phyloP scores from a whole-genome alignment of 2,888 invertebrate species.

The Pocota personata region DNA sequence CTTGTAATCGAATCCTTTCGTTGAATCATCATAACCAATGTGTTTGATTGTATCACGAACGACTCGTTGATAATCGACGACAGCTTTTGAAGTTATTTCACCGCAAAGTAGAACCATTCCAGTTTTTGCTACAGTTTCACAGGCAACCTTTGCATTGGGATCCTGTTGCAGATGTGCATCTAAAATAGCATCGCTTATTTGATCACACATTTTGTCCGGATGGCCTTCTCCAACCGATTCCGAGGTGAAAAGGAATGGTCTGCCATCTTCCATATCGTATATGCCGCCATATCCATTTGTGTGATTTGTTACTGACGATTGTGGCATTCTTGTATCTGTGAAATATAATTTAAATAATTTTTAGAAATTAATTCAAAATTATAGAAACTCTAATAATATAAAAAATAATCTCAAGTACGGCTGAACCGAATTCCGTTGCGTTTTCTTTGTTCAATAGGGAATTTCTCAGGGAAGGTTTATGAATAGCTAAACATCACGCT shows the following conservation, averaged over 20 bases:
- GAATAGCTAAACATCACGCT: too few species aligned
- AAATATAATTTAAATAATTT: not conserved
- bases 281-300: slow-evolving; percentile 81
- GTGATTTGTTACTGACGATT: slow-evolving; percentile 74
- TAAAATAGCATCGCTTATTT: slow-evolving; percentile 97
- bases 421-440: too few species aligned
- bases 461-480: too few species aligned
- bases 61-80: slow-evolving; percentile 98
- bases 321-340: slow-evolving; percentile 78
- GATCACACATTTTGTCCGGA: slow-evolving; percentile 99
- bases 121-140: slow-evolving; percentile 99
- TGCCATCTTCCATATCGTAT: slow-evolving; percentile 92
- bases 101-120: slow-evolving; percentile 99
- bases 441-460: too few species aligned
- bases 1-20: slow-evolving; percentile 98
- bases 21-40: slow-evolving; percentile 96
- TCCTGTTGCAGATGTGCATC: slow-evolving; percentile 97
- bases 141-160: slow-evolving; percentile 98
- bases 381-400: too few species aligned
- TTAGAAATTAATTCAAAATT: not conserved
- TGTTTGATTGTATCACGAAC: slow-evolving; percentile 98
- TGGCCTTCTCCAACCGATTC: slow-evolving; percentile 99
- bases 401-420: too few species aligned
- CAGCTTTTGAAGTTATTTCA: slow-evolving; percentile 99
- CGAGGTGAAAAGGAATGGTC: slow-evolving; percentile 97